Evolutionary conservation across 2,113 vertebrate species (phyloP), one percentile per base, ranked within the genome.

Genomic region (Paraplagusia blochii): DNA sequence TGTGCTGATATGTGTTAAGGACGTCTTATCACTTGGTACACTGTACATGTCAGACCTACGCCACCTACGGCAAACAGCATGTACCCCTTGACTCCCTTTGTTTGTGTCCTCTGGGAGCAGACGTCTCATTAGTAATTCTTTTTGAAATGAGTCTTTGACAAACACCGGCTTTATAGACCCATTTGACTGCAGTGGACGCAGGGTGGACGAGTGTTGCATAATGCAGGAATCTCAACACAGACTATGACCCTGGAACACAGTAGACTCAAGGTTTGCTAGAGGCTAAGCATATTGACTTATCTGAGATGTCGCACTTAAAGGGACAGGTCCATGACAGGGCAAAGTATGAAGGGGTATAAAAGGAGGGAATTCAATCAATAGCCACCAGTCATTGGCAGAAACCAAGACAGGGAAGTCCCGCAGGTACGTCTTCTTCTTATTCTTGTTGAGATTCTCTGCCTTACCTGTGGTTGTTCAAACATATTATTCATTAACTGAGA

Each of bases 131-230:
- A 43, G 64, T 40, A 57, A 44, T 54, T 29, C 50, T 50, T 52
- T 53, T 35, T 72, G 10, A 29, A 29, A 29, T 44, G 33, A 48
- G 43, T 46, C 19, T 3, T 42, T 65, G 62, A 78, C 42, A 61
- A 55, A 65, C 29, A 45, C 13, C 42, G 8, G n/a, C n/a, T 17
- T 74, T 49, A 38, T 49, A 58, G 64, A 5, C 36, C 63, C 61
- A 43, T 59, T 52, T 53, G 16, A 54, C 6, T 14, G 22, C 0
- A 11, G 42, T 51, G 34, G 61, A 62, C 59, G 70, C 56, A 74
- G 60, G 78, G 74, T 51, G 58, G 59, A 16, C 40, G 47, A 55
- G 42, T 60, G 42, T 82, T 84, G 44, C 71, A 64, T 78, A 81
- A 86, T 57, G 52, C 35, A 50, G 16, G 61, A 55, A 53, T 57